Percentiles rank a stretch among this genome's conserved stretches.
phyloP scores from a whole-genome alignment of 2,888 invertebrate species.

The Rotaria macrura region DNA sequence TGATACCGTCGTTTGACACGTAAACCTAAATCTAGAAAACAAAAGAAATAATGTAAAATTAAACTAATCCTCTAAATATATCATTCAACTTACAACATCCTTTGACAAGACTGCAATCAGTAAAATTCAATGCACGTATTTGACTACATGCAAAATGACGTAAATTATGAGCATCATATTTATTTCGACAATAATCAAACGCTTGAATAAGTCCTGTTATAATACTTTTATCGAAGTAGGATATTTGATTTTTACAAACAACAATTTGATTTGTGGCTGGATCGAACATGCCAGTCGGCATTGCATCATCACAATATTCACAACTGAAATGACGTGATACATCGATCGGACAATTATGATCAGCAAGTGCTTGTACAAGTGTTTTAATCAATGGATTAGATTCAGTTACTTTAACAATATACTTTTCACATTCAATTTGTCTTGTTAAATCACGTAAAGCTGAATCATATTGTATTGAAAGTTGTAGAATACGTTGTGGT shows the following conservation, averaged over 20 bases:
- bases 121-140: conserved; percentile 22
- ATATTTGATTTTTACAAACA: not conserved
- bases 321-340: conserved; percentile 69
- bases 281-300: conserved; percentile 77
- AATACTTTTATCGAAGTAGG: not conserved
- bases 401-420: not conserved
- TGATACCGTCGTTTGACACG: not conserved
- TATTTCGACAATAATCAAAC: conserved; percentile 33
- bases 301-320: conserved; percentile 71
- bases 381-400: not conserved
- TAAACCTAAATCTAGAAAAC: not conserved
- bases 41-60: too few relatives aligned
- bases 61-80: too few relatives aligned
- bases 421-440: not conserved
- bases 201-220: conserved; percentile 26
- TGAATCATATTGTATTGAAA: not conserved
- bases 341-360: not conserved
- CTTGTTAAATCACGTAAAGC: not conserved
- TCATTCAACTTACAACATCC: not conserved
- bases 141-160: conserved; percentile 31
- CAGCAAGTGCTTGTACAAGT: not conserved
- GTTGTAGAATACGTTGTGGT: not conserved
- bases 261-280: conserved; percentile 65
- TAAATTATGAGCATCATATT: conserved; percentile 30
- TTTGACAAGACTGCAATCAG: not conserved